Evolutionary conservation across 2,888 invertebrate species (phyloP).

Genomic region (Candidula unifasciata): DNA sequence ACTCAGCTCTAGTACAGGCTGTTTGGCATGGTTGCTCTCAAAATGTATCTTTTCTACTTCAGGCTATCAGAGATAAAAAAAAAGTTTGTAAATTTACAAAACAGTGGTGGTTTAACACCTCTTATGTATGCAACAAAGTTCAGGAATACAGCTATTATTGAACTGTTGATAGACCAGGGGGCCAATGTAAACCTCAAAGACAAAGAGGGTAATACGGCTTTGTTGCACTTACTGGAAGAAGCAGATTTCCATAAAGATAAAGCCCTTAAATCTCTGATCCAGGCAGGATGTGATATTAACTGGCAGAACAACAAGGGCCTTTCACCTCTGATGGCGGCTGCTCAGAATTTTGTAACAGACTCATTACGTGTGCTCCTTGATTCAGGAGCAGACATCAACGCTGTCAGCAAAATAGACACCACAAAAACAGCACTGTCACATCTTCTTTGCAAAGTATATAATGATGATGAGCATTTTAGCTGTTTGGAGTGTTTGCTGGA

Average conservation of each 20-base stretch:
- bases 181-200: constrained; percentile 18
- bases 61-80: not conserved
- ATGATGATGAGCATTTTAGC: not conserved
- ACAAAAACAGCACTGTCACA: constrained; percentile 9
- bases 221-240: not conserved
- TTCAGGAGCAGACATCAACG: too few species aligned
- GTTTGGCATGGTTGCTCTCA: not conserved
- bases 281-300: not conserved
- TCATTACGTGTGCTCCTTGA: not conserved
- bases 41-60: not conserved
- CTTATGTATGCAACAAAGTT: not conserved
- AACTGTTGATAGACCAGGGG: not conserved
- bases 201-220: not conserved
- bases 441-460: not conserved
- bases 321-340: not conserved
- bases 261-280: not conserved
- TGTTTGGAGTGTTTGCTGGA: not conserved
- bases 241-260: not conserved
- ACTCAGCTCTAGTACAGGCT: not conserved
- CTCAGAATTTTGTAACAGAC: not conserved
- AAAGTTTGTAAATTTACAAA: not conserved
- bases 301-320: not conserved
- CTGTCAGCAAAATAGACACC: not conserved
- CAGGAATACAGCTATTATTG: not conserved
- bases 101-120: not conserved